Evolutionary conservation across 2,797 vertebrate genomes (phyloP), one percentile per base, ranked within the genome.

Genomic region (Astyanax mexicanus): DNA sequence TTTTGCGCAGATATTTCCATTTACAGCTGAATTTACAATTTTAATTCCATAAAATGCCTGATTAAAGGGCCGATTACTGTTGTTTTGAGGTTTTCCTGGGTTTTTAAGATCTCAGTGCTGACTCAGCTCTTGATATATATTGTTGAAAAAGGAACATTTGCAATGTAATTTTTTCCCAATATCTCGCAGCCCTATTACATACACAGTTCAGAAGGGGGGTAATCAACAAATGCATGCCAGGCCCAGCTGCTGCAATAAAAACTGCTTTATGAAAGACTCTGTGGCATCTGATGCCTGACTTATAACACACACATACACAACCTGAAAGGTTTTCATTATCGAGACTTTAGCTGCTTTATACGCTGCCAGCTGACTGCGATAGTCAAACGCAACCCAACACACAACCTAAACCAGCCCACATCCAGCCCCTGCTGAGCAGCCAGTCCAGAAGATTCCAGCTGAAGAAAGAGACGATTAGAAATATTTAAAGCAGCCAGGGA

Each of bases 381-480:
- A 29, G 23, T 38, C 25, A 11, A 51, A 49, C 9, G 73, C 35
- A 11, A 40, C 79, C 55, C 40, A 15, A 4, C 44, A 21, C 23
- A 32, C 29, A 49, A 8, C 44, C 64, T 6, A 19, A 17, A 32
- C 2, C 29, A 32, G 5, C 29, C 29, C 29, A 5, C 29, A 32
- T 32, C 29, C 29, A 29, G 29, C 2, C 29, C 57, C 42, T 40
- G 19, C 21, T 0, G 32, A 58, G 64, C 11, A n/a, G 7, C 27
- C 49, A 27, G 15, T 57, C 38, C 42, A 27, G 62, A 77, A 49
- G 32, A 72, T 67, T 72, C 51, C 21, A 66, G 25, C 32, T 58
- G 15, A 72, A 65, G 13, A 19, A 66, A 47, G 42, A 37, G 42
- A 21, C 35, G 45, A 64, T 70, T 67, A 58, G 32, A 44, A 27